Base-by-base conservation (phyloP, 1,140 invertebrate species). In the Eueides isabella region DNA sequence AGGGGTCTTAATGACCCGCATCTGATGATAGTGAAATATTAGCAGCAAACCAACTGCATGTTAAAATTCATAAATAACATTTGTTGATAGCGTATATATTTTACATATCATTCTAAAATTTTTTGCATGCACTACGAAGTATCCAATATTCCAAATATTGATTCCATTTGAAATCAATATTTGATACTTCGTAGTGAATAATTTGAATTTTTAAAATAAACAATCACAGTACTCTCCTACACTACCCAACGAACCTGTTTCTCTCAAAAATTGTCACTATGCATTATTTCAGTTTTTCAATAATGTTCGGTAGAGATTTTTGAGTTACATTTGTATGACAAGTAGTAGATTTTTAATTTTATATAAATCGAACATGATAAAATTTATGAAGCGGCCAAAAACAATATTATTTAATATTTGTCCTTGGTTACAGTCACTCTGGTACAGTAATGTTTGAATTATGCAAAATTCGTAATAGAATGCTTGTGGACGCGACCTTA, bases 1-100 rank as follows among this genome's bases (percentile, higher is more conserved):
- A 81, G 35, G 78, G 80, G 80, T 69, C 41, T 69, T 83, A 83
- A 83, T 81, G 67, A 81, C 81, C 81, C 81, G 80, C 77, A 83
- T 61, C 28, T 63, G 61, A 66, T 61, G 71, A 79, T 79, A 80
- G 38, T 28, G 66, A 72, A 75, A 72, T 68, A n/a, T 64, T 38
- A 74, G 67, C 31, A 72, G 61, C 61, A 67, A 41, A 33, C 44
- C 44, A 38, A 64, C 61, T 44, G 71, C 61, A 29, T 66, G 19
- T 19, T 26, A 26, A 55, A 55, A 55, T 26, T 55, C 19, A 55
- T 55, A 55, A 55, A 55, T 55, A 55, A 23, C 48, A 26, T 19
- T 44, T 44, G 5, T 38, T 14, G 16, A 38, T 38, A 38, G 14
- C 35, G 14, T 38, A 9, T 31, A 31, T 1, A 31, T 5, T 31